Conservation (phyloP, 2,113 vertebrate genomes). For the Lepus americanus region DNA sequence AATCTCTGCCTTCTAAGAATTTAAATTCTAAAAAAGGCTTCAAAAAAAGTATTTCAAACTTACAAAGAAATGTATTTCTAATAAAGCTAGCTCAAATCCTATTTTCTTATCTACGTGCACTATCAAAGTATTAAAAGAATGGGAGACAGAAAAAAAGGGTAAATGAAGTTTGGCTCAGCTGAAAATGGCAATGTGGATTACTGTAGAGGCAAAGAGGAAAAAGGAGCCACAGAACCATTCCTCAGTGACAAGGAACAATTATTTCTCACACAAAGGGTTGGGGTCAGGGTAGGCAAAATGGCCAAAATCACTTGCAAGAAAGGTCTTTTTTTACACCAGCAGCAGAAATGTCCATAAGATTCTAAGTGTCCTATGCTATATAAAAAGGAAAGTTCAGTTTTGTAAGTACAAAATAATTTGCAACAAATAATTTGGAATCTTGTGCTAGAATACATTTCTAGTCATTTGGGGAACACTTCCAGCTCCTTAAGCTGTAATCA, state of each 20-base stretch:
- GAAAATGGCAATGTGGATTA: neutral
- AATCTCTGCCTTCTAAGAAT: neutral
- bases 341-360: constrained; percentile 40
- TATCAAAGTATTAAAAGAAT: constrained; percentile 54
- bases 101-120: constrained; percentile 40
- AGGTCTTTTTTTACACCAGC: neutral
- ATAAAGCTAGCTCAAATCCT: constrained; percentile 48
- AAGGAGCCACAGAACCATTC: constrained; percentile 40
- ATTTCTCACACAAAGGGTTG: constrained; percentile 10
- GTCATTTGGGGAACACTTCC: constrained; percentile 51
- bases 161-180: neutral
- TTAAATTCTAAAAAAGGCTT: constrained; percentile 55
- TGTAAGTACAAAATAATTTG: constrained; percentile 58
- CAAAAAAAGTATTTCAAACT: constrained; percentile 32
- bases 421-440: constrained; percentile 71
- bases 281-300: neutral
- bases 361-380: neutral
- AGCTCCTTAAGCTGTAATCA: constrained; percentile 70
- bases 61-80: constrained; percentile 36
- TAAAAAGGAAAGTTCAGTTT: constrained; percentile 55
- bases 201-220: neutral
- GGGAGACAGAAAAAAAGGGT: neutral
- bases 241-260: neutral
- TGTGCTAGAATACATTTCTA: constrained; percentile 68
- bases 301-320: constrained; percentile 58